Evolutionary conservation across 2,797 vertebrate genomes (phyloP).

Genomic region (Sebastes kiyomatsui): DNA sequence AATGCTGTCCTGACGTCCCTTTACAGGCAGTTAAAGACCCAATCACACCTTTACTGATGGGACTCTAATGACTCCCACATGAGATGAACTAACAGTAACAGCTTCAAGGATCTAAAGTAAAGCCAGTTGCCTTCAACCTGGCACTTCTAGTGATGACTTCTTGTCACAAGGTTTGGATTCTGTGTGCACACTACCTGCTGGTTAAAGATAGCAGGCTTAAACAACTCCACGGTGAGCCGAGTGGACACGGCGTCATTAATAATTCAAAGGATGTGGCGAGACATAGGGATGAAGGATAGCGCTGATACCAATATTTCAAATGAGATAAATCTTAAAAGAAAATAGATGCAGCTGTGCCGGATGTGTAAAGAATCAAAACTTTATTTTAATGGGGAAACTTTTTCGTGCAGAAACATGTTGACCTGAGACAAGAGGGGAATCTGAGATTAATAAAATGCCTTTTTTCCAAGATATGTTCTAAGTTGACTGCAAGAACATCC

Average conservation of each 20-base stretch:
- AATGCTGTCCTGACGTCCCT: not conserved
- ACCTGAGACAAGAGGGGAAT: not conserved
- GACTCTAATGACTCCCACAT: not conserved
- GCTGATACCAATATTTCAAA: not conserved
- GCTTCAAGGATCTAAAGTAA: not conserved
- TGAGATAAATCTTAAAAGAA: not conserved
- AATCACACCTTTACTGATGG: not conserved
- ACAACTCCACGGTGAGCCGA: not conserved
- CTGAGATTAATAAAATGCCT: not conserved
- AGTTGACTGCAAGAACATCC: not conserved
- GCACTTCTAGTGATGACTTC: not conserved
- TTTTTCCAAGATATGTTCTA: not conserved
- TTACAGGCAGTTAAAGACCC: not conserved
- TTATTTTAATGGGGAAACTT: not conserved
- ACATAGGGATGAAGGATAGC: too few relatives aligned
- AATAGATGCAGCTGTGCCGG: not conserved
- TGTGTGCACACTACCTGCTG: not conserved
- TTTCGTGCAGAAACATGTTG: not conserved
- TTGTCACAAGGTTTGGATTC: not conserved
- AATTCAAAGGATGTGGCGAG: not conserved
- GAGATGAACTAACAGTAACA: too few relatives aligned
- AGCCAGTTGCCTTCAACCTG: not conserved
- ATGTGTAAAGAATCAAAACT: not conserved
- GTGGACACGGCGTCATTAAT: not conserved
- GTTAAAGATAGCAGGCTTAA: not conserved